Evolutionary conservation across 64 coral and sea anemone genomes (phyloP), one percentile per base, ranked within the genome.

Genomic region (Platygyra sinensis): DNA sequence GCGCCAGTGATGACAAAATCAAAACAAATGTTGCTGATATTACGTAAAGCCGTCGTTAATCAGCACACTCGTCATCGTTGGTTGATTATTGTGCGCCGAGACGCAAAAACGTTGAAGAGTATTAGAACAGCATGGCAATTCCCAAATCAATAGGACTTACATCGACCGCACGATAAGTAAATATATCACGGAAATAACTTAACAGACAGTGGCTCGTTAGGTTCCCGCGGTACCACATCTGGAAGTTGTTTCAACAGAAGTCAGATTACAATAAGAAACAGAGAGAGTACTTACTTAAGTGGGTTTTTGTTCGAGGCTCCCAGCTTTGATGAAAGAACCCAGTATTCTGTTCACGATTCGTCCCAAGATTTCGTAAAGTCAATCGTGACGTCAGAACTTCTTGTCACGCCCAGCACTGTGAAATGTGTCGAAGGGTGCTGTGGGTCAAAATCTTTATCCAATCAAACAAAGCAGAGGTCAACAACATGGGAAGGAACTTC

Each of bases 1-100:
- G 30, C 30, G 2, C 31, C 36, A n/a, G 62, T 85, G 81, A 28
- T 85, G 81, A 85, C 81, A 85, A 72, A 85, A 71, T 36, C 10
- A 85, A 72, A 38, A 36, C 81, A 71, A 72, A 71, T 28, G 38
- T 51, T 72, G 39, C 3, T 50, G 30, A 64, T 32, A 46, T 83
- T 80, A 55, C 25, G 30, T 80, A 61, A 62, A 30, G 50, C 19
- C 60, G 0, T 39, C 16, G 31, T 19, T 65, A 83, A 83, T 65
- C 60, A 30, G 4, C 19, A 10, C 62, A 71, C 36, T 49, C 81
- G n/a, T 85, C 39, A 71, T 29, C n/a, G 81, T 36, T 85, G 0
- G 50, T 9, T 27, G n/a, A 12, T 24, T 7, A 69, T n/a, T 28
- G 25, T 25, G 22, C n/a, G 65, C 7, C 65, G 22, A 11, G n/a